These are phyloP conservation scores for Cercocebus atys DNA, from an alignment of 2,113 vertebrate genomes.

Conservation along the genomic window DNA sequence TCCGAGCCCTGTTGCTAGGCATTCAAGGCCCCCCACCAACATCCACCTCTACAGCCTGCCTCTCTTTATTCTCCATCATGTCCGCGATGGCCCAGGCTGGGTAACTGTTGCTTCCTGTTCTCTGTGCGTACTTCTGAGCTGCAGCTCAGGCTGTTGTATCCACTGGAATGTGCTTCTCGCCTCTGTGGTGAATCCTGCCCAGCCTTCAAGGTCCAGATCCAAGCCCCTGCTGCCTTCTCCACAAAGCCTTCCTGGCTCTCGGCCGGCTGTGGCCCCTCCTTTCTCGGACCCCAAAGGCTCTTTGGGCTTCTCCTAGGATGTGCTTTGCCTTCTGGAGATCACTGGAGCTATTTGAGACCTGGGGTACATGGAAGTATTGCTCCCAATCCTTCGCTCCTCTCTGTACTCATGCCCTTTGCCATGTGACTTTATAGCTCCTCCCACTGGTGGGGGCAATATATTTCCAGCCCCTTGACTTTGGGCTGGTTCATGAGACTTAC, in stretches of 20 bases:
- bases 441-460: background rate
- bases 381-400: accelerated
- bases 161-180: background rate
- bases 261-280: background rate
- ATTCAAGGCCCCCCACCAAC: too few species aligned
- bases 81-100: background rate
- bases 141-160: background rate
- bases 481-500: background rate
- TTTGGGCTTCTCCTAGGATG: background rate
- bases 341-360: background rate
- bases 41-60: background rate
- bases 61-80: background rate
- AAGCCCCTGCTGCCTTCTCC: background rate
- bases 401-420: background rate
- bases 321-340: background rate
- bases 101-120: background rate
- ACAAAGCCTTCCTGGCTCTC: background rate
- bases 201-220: background rate
- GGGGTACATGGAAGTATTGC: accelerated
- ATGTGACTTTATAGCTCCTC: background rate
- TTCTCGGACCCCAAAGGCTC: accelerated
- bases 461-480: background rate
- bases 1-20: background rate
- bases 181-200: background rate
- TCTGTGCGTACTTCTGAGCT: background rate